These are phyloP conservation scores for Vireo griseus DNA, from an alignment of 2,797 vertebrate genomes.

Conservation along the genomic window DNA sequence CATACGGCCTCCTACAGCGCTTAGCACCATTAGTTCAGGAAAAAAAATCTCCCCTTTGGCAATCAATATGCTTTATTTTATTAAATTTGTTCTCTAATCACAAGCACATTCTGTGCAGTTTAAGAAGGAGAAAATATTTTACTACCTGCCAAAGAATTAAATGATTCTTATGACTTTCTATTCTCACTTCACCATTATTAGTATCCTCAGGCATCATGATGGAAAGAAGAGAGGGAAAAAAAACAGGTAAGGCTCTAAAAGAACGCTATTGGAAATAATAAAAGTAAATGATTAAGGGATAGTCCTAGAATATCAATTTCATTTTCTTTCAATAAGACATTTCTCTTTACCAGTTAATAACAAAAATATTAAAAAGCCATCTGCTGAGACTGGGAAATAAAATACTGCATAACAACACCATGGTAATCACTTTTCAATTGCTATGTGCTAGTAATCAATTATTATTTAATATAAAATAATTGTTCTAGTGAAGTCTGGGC, in stretches of 20 bases:
- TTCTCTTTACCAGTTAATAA: neutral
- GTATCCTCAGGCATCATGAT: neutral
- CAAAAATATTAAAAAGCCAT: slow-evolving; percentile 31
- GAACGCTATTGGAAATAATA: neutral
- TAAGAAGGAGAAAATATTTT: neutral
- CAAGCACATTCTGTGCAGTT: neutral
- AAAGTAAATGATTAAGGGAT: neutral
- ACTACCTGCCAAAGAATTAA: slow-evolving; percentile 1
- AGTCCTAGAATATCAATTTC: neutral
- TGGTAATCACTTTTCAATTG: slow-evolving; percentile 23
- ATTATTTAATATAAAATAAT: slow-evolving; percentile 5
- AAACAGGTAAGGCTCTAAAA: neutral
- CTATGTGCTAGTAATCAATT: slow-evolving; percentile 4
- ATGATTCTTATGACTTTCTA: neutral
- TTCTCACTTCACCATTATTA: neutral
- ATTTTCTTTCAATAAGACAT: neutral
- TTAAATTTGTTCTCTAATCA: slow-evolving; percentile 21
- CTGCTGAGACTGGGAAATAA: neutral
- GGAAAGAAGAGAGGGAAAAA: neutral
- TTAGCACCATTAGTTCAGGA: neutral
- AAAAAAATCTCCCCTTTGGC: neutral
- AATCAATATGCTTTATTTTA: neutral
- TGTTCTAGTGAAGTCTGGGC: neutral
- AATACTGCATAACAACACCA: neutral
- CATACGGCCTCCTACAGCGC: neutral